phyloP scores from a whole-genome alignment of 2,888 invertebrate species.

The Nasonovia ribisnigri region DNA sequence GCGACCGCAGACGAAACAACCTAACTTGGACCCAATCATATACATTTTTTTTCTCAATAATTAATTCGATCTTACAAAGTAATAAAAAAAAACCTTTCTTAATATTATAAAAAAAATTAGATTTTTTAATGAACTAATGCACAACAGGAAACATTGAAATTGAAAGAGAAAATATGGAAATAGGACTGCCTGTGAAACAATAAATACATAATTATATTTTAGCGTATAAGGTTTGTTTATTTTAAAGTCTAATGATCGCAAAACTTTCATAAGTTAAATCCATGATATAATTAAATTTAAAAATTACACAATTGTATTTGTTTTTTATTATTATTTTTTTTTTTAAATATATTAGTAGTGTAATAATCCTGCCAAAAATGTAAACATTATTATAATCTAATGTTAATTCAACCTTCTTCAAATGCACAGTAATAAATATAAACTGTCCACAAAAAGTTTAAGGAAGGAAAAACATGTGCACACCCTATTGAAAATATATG shows the following conservation, averaged over 20 bases:
- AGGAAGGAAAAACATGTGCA: slow-evolving; percentile 59
- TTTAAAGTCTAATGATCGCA: slow-evolving; percentile 63
- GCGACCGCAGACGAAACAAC: not conserved
- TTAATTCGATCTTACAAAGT: not conserved
- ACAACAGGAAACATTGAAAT: not conserved
- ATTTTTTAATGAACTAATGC: not conserved
- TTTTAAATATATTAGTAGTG: slow-evolving; percentile 56
- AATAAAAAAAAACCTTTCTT: not conserved
- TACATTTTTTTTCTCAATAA: not conserved
- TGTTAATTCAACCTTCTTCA: slow-evolving; percentile 61
- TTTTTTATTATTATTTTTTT: slow-evolving; percentile 14
- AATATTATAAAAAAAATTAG: not conserved
- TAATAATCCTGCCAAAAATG: slow-evolving; percentile 62
- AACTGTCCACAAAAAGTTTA: slow-evolving; percentile 57
- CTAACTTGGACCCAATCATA: not conserved
- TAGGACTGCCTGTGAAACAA: not conserved
- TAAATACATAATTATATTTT: slow-evolving; percentile 52
- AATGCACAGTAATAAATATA: slow-evolving; percentile 55
- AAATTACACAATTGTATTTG: slow-evolving; percentile 61
- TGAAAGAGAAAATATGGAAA: not conserved
- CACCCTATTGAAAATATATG: slow-evolving; percentile 64
- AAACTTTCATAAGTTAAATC: slow-evolving; percentile 54
- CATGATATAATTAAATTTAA: slow-evolving; percentile 59
- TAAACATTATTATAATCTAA: slow-evolving; percentile 61
- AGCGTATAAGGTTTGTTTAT: slow-evolving; percentile 62